A percentile compares a stretch with the other conserved stretches of the same genome.
phyloP scores from a whole-genome alignment of 2,797 vertebrate genomes.

The Hyperoplus immaculatus region DNA sequence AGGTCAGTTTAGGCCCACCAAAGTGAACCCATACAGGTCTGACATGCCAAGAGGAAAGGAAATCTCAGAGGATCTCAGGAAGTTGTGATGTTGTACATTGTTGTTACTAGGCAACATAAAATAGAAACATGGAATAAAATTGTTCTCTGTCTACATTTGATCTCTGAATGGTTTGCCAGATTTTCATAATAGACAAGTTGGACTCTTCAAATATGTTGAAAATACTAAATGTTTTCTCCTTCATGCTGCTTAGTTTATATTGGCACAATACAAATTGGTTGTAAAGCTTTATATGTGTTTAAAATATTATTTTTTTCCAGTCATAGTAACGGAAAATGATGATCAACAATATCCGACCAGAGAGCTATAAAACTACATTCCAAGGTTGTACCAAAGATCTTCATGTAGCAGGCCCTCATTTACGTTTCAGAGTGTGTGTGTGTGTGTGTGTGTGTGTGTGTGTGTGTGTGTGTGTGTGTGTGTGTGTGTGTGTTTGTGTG shows the following conservation, averaged over 20 bases:
- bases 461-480: neutral
- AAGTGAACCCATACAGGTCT: no score
- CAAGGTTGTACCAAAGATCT: neutral
- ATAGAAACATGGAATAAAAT: conserved; percentile 11
- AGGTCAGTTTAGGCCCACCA: no score
- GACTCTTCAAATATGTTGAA: neutral
- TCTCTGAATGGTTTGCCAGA: neutral
- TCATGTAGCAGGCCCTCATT: neutral
- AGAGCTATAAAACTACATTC: neutral
- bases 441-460: neutral
- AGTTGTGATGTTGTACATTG: neutral
- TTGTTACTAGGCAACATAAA: neutral
- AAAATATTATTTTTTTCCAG: neutral
- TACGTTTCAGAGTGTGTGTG: neutral
- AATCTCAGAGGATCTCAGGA: no score
- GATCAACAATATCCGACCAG: neutral
- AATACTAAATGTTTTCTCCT: neutral
- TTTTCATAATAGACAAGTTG: neutral
- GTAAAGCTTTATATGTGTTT: neutral
- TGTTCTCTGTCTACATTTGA: neutral
- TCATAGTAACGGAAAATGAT: neutral
- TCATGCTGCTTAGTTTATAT: neutral
- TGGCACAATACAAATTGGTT: neutral
- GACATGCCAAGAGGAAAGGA: no score
- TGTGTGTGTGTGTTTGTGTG: neutral